Base-by-base conservation (phyloP, 2,113 vertebrate genomes). In the Hippocampus barbouri region DNA sequence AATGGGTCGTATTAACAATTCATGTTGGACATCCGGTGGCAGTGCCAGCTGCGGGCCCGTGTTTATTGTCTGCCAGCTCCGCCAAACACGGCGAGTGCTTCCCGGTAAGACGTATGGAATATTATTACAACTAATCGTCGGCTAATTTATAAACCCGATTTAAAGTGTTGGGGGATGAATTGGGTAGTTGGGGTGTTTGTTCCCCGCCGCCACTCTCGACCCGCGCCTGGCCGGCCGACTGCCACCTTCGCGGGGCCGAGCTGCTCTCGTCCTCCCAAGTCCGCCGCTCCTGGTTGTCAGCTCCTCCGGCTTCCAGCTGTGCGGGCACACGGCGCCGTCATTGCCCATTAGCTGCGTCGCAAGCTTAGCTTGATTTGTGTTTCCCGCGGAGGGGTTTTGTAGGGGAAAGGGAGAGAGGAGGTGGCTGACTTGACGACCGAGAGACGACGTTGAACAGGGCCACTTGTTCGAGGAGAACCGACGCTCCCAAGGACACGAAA, bases 21-120 rank as follows among this genome's bases (percentile, higher is more conserved):
- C 86, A 85, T 89, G 76, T 85, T 83, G 85, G 87, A 88, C 91
- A 91, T 91, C 86, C 86, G 90, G 87, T 87, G 88, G 87, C 85
- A 83, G 20, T 86, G 86, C 87, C 89, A 89, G 88, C 90, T 91
- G 89, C 88, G 86, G 88, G 86, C 88, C 84, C 81, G 77, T 81
- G 86, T 85, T 89, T 88, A 79, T 90, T 87, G 84, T 85, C 79
- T 87, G 84, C 79, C 79, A 84, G n/a, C 73, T 78, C 74, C 72
- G 72, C 72, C 74, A 63, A 70, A 70, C 74, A 70, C 25, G 23
- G 43, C 16, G 40, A 57, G 69, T 60, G 49, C 47, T 76, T 51
- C n/a, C 7, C 21, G 79, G 84, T 87, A 77, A 38, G 84, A 60
- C 27, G 34, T 40, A 9, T n/a, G 25, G 10, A 14, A 2, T 66